Evolutionary conservation across 2,888 invertebrate genomes (phyloP).

Genomic region (Meta bourneti): DNA sequence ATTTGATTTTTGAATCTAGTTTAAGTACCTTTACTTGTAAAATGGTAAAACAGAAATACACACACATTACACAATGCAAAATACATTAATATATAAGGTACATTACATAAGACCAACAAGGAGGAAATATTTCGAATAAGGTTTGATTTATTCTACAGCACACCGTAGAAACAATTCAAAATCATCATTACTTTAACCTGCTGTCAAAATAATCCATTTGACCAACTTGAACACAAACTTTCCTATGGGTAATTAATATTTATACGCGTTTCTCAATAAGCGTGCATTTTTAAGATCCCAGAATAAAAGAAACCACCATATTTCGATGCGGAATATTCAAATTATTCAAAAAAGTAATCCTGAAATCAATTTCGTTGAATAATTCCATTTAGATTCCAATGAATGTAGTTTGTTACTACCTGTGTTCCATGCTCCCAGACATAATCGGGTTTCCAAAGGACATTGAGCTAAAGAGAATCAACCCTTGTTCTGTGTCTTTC

Average conservation of each 20-base stretch:
- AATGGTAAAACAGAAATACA: too few relatives aligned
- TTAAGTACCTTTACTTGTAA: too few relatives aligned
- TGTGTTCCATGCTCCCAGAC: background rate
- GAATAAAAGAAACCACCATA: background rate
- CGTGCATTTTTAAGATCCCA: background rate
- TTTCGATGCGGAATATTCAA: background rate
- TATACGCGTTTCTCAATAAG: background rate
- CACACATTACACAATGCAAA: too few relatives aligned
- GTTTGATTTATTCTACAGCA: too few relatives aligned
- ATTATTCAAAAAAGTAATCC: background rate
- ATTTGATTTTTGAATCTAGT: too few relatives aligned
- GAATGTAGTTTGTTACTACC: background rate
- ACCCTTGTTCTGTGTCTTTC: background rate
- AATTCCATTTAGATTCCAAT: background rate
- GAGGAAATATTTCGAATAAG: too few relatives aligned
- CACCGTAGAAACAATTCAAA: background rate
- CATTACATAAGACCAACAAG: too few relatives aligned
- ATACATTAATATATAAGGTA: too few relatives aligned
- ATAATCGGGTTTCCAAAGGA: background rate
- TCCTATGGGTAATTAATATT: background rate
- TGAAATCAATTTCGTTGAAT: background rate
- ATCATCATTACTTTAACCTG: background rate
- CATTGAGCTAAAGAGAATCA: background rate
- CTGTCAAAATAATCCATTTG: background rate
- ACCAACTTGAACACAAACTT: background rate